Base-by-base conservation (phyloP, 2,113 vertebrate species). In the Tinamus guttatus region DNA sequence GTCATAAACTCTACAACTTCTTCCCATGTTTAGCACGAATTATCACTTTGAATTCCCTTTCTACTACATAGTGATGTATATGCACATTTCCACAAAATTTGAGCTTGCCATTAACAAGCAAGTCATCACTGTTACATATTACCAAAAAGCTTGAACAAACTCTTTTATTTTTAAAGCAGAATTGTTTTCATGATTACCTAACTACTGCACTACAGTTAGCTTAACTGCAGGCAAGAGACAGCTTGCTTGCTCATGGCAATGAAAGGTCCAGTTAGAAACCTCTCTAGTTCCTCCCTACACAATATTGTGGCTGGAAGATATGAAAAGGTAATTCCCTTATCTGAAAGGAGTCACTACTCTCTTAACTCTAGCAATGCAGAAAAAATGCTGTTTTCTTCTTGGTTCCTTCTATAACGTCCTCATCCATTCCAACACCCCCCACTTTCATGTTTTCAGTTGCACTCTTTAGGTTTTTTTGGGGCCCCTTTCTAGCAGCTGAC, bases 281-380 rank as follows among this genome's bases (percentile, higher is more conserved):
- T 56, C 25, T 5, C 5, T 19, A 40, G 7, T 10, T 49, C 19
- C 19, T 54, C 9, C 21, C n/a, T 63, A 5, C 6, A 20, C 63
- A 32, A 38, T 1, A 54, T 22, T 0, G 1, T 28, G 40, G 28
- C 28, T 80, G 28, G 18, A 71, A 21, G 22, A 73, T 3, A 24
- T 54, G 32, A 0, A 2, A 47, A 64, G n/a, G 40, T 4, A 1
- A 47, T 25, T 30, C 22, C 17, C 15, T 5, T 28, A 19, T 30
- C n/a, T 40, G 11, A 56, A 64, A 40, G 49, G 7, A 41, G 14
- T 49, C 24, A 13, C 30, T 64, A 15, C 54, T 32, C 41, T 65
- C 14, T 30, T 1, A 4, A n/a, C n/a, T 49, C 40, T 24, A 71
- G 65, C n/a, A 54, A 38, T 13, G 16, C 45, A 18, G 27, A 38